Evolutionary conservation across 1,140 invertebrate genomes (phyloP).

Genomic region (Cyrtorhinus lividipennis): DNA sequence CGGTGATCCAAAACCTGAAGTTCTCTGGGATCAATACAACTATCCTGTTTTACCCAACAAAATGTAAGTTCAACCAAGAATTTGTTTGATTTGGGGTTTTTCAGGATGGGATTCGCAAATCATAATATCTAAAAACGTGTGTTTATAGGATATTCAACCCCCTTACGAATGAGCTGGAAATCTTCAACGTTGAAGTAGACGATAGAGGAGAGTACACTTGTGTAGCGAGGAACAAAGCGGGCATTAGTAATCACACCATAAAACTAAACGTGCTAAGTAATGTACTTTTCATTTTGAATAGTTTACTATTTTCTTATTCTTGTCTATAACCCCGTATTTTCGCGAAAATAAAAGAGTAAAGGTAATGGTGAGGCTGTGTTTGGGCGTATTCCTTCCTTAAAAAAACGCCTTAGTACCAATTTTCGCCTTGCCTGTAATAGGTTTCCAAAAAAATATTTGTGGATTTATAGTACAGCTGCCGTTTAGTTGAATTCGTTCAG

Average conservation of each 20-base stretch:
- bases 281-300: too few species aligned
- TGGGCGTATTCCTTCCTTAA: too few species aligned
- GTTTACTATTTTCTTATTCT: too few species aligned
- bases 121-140: too few species aligned
- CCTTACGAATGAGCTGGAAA: not conserved
- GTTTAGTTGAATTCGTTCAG: too few species aligned
- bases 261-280: constrained; percentile 35
- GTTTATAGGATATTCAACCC: not conserved
- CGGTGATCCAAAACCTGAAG: constrained; percentile 18
- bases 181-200: not conserved
- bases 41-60: not conserved
- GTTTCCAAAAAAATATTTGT: too few species aligned
- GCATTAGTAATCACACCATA: constrained; percentile 35
- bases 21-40: constrained; percentile 4
- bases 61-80: not conserved
- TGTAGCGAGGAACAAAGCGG: constrained; percentile 36
- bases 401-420: too few species aligned
- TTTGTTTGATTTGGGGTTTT: constrained; percentile 16
- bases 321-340: too few species aligned
- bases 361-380: too few species aligned
- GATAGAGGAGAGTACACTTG: constrained; percentile 33
- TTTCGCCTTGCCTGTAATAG: too few species aligned
- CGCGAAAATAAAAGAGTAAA: too few species aligned
- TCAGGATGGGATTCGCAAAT: constrained; percentile 15
- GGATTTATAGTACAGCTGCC: too few species aligned